Evolutionary conservation across 2,888 invertebrate species (phyloP), one percentile per base, ranked within the genome.

Genomic region (Caenorhabditis sp.): DNA sequence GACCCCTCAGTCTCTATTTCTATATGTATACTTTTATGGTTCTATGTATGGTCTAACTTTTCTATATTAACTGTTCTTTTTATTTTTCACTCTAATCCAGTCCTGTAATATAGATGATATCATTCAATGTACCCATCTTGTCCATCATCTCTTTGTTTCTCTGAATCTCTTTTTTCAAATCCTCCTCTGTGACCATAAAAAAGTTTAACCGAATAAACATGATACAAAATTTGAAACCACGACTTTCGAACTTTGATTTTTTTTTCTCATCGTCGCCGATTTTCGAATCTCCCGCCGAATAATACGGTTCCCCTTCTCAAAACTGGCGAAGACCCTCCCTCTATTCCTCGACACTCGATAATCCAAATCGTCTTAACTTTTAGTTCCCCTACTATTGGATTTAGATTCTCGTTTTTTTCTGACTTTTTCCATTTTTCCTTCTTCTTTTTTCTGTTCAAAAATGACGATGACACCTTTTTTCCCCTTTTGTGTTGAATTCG

Each of bases 301-400:
- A n/a, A n/a, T n/a, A n/a, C n/a, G n/a, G n/a, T n/a, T n/a, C n/a
- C n/a, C n/a, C n/a, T n/a, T n/a, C n/a, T n/a, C n/a, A n/a, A n/a
- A n/a, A n/a, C n/a, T n/a, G n/a, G n/a, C n/a, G n/a, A n/a, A n/a
- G n/a, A n/a, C n/a, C n/a, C n/a, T n/a, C n/a, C 58, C 47, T 58
- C 26, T 26, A 28, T 24, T 38, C 44, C n/a, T 24, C 38, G 28
- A n/a, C 19, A 24, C 19, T 8, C 38, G 38, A 49, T 44, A 24
- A 63, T 51, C 68, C 76, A 76, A 76, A 76, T 76, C 76, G 76
- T 68, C 76, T 76, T 76, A 76, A 76, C 70, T 72, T 63, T 64
- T 64, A 41, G n/a, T 38, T 12, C 38, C 12, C 38, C 38, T 44
- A 16, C 14, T 35, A 44, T 10, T 12, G 22, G 54, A 19, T 59